A percentile compares a stretch with the other conserved stretches of the same genome.
phyloP scores from a whole-genome alignment of 1,140 invertebrate species.

The Hydropsyche tenuis region DNA sequence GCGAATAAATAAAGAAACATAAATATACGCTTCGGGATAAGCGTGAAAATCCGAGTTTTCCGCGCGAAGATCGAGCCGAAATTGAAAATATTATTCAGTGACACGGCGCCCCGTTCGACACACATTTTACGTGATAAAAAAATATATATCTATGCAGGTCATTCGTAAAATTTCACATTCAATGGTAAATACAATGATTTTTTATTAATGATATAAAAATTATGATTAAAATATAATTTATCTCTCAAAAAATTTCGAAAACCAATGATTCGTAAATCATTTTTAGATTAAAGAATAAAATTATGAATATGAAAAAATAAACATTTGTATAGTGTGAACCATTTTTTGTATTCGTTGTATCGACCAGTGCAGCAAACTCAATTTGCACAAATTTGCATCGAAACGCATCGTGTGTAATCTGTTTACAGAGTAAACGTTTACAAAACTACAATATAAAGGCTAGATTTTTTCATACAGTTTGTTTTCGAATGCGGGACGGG shows the following conservation, averaged over 20 bases:
- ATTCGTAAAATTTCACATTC: no score
- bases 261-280: no score
- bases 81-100: conserved; percentile 6
- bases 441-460: conserved; percentile 4
- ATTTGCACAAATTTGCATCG: conserved; percentile 27
- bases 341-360: not conserved
- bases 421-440: conserved; percentile 26
- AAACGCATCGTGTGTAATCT: conserved; percentile 25
- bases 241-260: no score
- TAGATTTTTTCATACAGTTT: not conserved
- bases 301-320: not conserved
- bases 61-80: not conserved
- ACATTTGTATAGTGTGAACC: not conserved
- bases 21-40: conserved; percentile 15
- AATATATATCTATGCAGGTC: no score
- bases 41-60: not conserved
- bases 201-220: no score
- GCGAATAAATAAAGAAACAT: conserved; percentile 13
- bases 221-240: no score
- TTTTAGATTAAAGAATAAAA: no score
- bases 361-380: conserved; percentile 18
- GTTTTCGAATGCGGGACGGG: no score
- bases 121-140: no score
- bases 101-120: not conserved
- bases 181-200: no score